These are phyloP conservation scores for Threskiornis aethiopicus DNA, from an alignment of 2,797 vertebrate species.

Conservation along the genomic window DNA sequence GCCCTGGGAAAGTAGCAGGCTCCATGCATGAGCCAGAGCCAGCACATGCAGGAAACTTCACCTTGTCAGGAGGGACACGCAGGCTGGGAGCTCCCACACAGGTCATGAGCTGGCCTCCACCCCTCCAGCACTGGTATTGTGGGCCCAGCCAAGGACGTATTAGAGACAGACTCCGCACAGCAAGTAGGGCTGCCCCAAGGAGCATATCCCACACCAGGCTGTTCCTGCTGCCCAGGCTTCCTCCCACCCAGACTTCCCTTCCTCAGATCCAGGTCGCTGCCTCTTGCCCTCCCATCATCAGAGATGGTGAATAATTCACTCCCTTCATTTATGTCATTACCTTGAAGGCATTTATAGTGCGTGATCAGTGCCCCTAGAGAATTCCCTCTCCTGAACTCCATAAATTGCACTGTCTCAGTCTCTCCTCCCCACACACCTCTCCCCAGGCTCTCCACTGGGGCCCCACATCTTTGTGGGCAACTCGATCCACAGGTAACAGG, in stretches of 20 bases:
- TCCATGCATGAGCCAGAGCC: not conserved
- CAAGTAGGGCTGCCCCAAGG: not conserved
- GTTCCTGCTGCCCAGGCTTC: not conserved
- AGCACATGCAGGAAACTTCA: not conserved
- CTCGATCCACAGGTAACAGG: rapidly evolving
- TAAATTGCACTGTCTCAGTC: not conserved
- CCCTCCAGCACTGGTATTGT: not conserved
- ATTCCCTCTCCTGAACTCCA: slow-evolving; percentile 1
- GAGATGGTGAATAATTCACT: slow-evolving; percentile 73
- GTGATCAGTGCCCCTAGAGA: not conserved
- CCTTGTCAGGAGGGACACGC: not conserved
- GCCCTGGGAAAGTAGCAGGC: not conserved
- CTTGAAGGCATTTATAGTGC: slow-evolving; percentile 72
- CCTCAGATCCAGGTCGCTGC: slow-evolving; percentile 71
- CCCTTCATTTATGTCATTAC: slow-evolving; percentile 73
- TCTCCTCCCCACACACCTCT: not conserved
- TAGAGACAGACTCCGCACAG: not conserved
- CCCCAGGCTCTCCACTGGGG: not conserved
- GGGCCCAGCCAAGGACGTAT: rapidly evolving
- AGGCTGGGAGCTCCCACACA: not conserved
- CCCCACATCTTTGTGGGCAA: not conserved
- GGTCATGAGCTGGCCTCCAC: not conserved
- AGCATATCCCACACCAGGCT: not conserved
- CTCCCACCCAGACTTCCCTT: slow-evolving; percentile 39
- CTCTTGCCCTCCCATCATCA: slow-evolving; percentile 60